Evolutionary conservation across 2,113 vertebrate genomes (phyloP).

Genomic region (Polypterus senegalus): DNA sequence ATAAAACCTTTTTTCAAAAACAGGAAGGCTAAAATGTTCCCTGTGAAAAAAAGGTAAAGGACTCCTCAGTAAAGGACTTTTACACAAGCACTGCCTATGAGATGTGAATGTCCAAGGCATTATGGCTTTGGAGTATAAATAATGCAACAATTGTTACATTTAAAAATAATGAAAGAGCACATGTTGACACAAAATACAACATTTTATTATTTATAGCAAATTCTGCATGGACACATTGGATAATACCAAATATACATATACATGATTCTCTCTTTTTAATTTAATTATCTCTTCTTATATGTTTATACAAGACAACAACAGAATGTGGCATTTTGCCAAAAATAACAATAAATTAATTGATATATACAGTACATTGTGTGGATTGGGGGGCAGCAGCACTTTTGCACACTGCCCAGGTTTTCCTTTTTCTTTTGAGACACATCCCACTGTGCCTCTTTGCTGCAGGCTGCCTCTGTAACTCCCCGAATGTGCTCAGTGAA

Average conservation of each 20-base stretch:
- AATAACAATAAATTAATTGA: slow-evolving; percentile 15
- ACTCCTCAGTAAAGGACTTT: too few species aligned
- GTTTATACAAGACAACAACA: slow-evolving; percentile 16
- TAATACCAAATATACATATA: slow-evolving; percentile 18
- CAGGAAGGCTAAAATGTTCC: too few species aligned
- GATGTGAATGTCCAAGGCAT: too few species aligned
- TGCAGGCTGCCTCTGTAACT: background rate
- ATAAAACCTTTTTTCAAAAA: too few species aligned
- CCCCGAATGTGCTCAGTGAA: background rate
- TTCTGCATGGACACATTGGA: slow-evolving; percentile 20
- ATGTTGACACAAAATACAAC: slow-evolving; percentile 26
- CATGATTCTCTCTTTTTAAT: slow-evolving; percentile 19
- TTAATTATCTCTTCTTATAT: slow-evolving; percentile 11
- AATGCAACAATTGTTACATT: too few species aligned
- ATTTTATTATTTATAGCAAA: slow-evolving; percentile 25
- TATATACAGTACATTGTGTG: background rate
- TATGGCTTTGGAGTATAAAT: too few species aligned
- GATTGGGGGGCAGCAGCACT: background rate
- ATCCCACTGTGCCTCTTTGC: background rate
- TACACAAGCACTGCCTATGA: too few species aligned
- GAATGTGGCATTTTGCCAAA: slow-evolving; percentile 8
- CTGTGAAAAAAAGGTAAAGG: too few species aligned
- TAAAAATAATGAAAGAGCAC: too few species aligned
- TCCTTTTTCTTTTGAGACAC: background rate
- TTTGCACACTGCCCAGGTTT: too few species aligned